Evolutionary conservation across 2,797 vertebrate species (phyloP), one percentile per base, ranked within the genome.

Genomic region (Emydoidea blandingii): DNA sequence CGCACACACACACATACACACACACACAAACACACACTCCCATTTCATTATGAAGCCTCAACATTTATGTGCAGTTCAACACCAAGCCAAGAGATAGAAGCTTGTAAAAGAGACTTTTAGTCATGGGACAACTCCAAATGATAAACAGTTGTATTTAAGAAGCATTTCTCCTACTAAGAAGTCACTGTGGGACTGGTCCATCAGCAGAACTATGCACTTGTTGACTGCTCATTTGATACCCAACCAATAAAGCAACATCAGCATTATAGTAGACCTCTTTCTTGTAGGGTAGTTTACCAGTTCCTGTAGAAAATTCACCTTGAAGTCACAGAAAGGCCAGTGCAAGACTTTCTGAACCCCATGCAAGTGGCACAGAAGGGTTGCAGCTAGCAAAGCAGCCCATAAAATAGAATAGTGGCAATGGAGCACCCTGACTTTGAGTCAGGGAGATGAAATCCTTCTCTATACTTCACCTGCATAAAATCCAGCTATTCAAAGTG

Each of bases 1-100:
- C 2, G 4, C 41, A 34, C 8, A 8, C 62, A 18, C 15, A 19
- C 1, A 8, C 62, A 18, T 7, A 19, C 1, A 18, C 34, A 65
- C 16, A n/a, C 16, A n/a, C 62, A 8, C 31, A 65, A 1, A 16
- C 62, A 65, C 59, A 65, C 62, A 34, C 14, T 47, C 52, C n/a
- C 57, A 4, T 37, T 54, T 81, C 54, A 44, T 41, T 47, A 29
- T 65, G 89, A 85, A 47, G 9, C 56, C 53, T 76, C 72, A 6
- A 0, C 8, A 1, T 79, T 47, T 72, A 56, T 57, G 57, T 88
- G 72, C 74, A 49, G 44, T 80, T 59, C 80, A 34, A 0, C 34
- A 2, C 0, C 0, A n/a, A 54, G 23, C 8, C 3, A 1, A 1
- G 0, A 11, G 84, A 52, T 72, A 53, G 57, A 86, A 81, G 76